phyloP scores from a whole-genome alignment of 2,113 vertebrate species.

The Ceyx margarethae region DNA sequence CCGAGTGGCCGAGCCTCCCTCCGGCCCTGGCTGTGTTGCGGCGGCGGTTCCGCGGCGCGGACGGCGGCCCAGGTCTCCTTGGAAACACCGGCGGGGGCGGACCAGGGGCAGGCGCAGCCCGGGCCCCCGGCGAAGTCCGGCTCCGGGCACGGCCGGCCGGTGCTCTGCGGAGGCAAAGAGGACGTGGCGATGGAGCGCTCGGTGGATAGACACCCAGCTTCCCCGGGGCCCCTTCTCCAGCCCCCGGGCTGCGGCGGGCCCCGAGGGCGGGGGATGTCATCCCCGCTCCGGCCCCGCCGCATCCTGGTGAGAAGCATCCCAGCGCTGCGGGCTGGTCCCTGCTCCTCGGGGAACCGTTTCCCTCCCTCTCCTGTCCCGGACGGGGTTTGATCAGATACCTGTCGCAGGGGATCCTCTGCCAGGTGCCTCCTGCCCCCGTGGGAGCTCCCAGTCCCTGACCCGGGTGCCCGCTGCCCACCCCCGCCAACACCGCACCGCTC shows the following conservation, averaged over 20 bases:
- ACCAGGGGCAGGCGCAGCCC: slow-evolving; percentile 72
- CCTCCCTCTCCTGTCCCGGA: not conserved
- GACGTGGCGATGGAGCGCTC: too few relatives aligned
- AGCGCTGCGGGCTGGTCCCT: not conserved
- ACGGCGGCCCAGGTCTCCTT: slow-evolving; percentile 86
- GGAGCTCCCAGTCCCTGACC: not conserved
- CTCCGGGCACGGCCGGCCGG: slow-evolving; percentile 78
- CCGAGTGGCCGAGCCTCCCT: slow-evolving; percentile 67
- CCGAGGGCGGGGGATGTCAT: not conserved
- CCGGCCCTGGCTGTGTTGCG: slow-evolving; percentile 61
- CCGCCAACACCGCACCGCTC: not conserved
- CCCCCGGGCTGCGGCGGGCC: not conserved
- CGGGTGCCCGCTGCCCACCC: not conserved
- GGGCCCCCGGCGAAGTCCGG: slow-evolving; percentile 77
- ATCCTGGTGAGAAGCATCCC: not conserved
- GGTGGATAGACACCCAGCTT: too few relatives aligned
- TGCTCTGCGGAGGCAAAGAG: not conserved
- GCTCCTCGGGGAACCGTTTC: not conserved
- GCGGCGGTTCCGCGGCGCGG: slow-evolving; percentile 80
- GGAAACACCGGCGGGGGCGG: slow-evolving; percentile 84
- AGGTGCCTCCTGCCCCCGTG: not conserved
- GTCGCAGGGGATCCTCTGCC: not conserved
- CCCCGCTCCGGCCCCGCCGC: not conserved
- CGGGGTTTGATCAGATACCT: not conserved
- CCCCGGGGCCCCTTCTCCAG: not conserved